Base-by-base conservation (phyloP, 2,797 vertebrate species). In the Columba guinea region DNA sequence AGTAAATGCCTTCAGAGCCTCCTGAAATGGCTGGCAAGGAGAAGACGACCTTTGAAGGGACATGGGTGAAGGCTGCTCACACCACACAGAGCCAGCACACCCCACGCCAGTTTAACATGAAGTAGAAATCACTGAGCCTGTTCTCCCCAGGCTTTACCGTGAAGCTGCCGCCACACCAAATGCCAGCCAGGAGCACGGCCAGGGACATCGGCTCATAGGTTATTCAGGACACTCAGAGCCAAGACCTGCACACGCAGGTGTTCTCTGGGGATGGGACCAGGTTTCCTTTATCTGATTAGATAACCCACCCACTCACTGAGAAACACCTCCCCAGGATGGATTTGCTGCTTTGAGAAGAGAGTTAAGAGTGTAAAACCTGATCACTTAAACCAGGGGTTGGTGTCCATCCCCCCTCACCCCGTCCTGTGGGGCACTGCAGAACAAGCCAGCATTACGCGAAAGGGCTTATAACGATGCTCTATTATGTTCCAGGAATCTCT, bases 241-340 rank as follows among this genome's bases (percentile, higher is more conserved):
- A 28, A 63, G 67, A 51, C 7, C 28, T 13, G 3, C 63, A 81
- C 76, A 76, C 1, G 0, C 35, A 34, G 62, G 10, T 17, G 49
- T 44, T 18, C 70, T 63, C 84, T 0, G 3, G 56, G 88, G 71
- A 79, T 5, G 9, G 81, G 75, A 64, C 59, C 0, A 1, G 35
- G 59, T 80, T 77, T 84, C 71, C 92, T 91, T 75, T 80, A 89
- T 80, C 92, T 77, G 81, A 39, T 94, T 93, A 87, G 94, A 63
- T 95, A 95, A 95, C 67, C 90, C 93, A 93, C 93, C 96, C 84
- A 92, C 94, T 94, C 92, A 49, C 52, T 4, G 5, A 70, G 92
- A 86, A 90, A 56, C 84, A 84, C 64, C 78, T 64, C 87, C 87
- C 74, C 10, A 20, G 76, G 68, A 30, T 32, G 62, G 80, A 70